Evolutionary conservation across 2,888 invertebrate genomes (phyloP).

Genomic region (Carpatolechia fugitivella): DNA sequence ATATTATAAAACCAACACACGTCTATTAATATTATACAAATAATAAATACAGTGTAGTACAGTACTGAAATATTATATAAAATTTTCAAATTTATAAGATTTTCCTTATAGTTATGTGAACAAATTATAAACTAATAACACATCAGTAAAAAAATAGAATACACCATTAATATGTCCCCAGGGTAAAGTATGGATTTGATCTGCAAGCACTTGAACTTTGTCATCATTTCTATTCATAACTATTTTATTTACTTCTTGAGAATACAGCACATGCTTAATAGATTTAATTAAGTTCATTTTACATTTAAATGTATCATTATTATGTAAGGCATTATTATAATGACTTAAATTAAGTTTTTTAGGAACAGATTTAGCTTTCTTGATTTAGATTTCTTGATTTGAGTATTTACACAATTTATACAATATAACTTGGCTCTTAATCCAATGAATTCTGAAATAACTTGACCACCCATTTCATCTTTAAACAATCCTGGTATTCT

Average conservation of each 20-base stretch:
- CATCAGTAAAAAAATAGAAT: background rate
- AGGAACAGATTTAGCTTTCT: conserved; percentile 10
- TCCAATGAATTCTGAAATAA: conserved; percentile 20
- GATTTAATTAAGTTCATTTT: conserved; percentile 14
- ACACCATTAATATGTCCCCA: conserved; percentile 10
- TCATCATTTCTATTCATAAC: conserved; percentile 18
- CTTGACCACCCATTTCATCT: conserved; percentile 21
- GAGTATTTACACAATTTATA: background rate
- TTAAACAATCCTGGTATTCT: conserved; percentile 11
- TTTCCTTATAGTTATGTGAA: background rate
- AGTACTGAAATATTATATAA: no score
- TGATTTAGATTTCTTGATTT: conserved; percentile 14
- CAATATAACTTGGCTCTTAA: conserved; percentile 21
- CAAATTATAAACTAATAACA: background rate
- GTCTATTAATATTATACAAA: no score
- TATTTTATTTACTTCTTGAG: conserved; percentile 8
- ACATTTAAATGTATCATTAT: background rate
- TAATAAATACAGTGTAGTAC: no score
- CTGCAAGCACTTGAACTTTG: background rate
- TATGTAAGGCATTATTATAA: background rate
- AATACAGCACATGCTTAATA: no score
- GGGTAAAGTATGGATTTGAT: conserved; percentile 16
- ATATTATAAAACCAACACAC: no score
- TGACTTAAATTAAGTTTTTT: background rate
- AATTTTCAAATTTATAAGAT: no score